phyloP scores from a whole-genome alignment of 2,113 vertebrate species.

The Pteronura brasiliensis region DNA sequence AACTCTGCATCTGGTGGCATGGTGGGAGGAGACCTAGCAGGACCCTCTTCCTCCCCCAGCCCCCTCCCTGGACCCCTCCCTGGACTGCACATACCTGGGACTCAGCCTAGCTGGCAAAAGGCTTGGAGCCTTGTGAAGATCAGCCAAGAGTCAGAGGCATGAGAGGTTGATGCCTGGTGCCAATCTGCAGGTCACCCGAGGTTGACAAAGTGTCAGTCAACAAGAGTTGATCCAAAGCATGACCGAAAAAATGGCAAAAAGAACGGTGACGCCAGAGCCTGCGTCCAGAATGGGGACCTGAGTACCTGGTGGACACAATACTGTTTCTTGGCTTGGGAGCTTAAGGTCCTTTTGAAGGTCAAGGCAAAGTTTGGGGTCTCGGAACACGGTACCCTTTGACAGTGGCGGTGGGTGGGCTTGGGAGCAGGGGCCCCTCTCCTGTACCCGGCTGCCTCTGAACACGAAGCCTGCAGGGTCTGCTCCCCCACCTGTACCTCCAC shows the following conservation, averaged over 20 bases:
- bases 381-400: not conserved
- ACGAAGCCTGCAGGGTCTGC: not conserved
- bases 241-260: not conserved
- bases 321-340: not conserved
- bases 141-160: not conserved
- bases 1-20: not conserved
- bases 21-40: fast-evolving
- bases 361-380: not conserved
- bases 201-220: fast-evolving
- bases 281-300: not conserved
- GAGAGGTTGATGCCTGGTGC: not conserved
- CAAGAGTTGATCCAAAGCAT: not conserved
- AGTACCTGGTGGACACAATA: not conserved
- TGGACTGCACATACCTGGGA: not conserved
- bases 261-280: not conserved
- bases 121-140: not conserved
- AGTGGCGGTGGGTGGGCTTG: not conserved
- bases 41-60: not conserved
- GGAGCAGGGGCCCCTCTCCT: not conserved
- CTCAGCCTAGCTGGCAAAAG: not conserved
- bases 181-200: not conserved
- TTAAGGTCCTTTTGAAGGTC: not conserved
- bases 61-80: not conserved
- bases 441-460: not conserved
- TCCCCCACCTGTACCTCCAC: fast-evolving